These are phyloP conservation scores for Hemicordylus capensis DNA, from an alignment of 2,113 vertebrate genomes.

Conservation along the genomic window DNA sequence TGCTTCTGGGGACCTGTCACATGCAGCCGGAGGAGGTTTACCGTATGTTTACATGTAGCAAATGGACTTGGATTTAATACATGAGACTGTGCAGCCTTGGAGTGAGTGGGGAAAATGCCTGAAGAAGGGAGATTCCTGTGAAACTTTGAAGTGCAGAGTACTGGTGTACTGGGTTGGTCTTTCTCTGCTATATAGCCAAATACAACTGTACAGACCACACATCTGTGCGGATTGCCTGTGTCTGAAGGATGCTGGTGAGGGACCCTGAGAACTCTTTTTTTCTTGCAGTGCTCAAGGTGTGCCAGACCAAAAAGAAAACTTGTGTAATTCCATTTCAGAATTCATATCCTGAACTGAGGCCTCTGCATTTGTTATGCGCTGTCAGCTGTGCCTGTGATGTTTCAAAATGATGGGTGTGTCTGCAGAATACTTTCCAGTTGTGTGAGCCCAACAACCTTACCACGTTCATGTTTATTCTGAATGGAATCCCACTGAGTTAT, in stretches of 20 bases:
- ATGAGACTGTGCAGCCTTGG: not conserved
- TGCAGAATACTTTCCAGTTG: not conserved
- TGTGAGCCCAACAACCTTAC: not conserved
- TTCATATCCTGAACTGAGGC: not conserved
- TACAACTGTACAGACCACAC: not conserved
- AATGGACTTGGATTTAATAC: not conserved
- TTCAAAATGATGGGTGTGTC: not conserved
- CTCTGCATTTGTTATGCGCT: not conserved
- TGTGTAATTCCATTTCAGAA: not conserved
- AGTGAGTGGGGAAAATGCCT: not conserved
- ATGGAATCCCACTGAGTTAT: not conserved
- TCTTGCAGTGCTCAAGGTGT: too few relatives aligned
- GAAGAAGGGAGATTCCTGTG: not conserved
- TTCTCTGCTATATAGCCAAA: not conserved
- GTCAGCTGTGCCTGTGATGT: not conserved
- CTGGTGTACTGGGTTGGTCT: not conserved
- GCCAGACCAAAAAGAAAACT: not conserved
- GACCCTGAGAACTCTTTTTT: not conserved
- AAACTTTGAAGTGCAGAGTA: not conserved
- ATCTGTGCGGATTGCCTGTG: not conserved
- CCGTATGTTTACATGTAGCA: not conserved
- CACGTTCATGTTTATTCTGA: not conserved
- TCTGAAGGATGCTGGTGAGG: not conserved
- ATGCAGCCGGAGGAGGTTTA: not conserved
- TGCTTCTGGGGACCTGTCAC: not conserved